These are phyloP conservation scores for Leucophenga maculata DNA, from an alignment of 2,888 invertebrate genomes.

Conservation along the genomic window DNA sequence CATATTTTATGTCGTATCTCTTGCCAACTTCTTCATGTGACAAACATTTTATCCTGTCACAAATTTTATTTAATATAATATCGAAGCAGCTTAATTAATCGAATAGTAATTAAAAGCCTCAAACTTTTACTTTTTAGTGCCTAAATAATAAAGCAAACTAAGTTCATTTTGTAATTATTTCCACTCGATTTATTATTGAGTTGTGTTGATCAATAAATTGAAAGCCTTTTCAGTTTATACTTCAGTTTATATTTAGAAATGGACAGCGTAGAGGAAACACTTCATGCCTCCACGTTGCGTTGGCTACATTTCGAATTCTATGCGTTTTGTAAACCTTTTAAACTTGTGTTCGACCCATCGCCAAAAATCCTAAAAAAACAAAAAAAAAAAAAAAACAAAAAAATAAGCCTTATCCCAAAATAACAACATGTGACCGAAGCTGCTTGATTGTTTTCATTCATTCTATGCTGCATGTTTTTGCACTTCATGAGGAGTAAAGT, in stretches of 20 bases:
- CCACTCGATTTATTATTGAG: slow-evolving; percentile 26
- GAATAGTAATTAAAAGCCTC: neutral
- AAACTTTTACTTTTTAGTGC: slow-evolving; percentile 19
- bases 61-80: neutral
- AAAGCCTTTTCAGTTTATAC: neutral
- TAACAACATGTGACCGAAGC: too few relatives aligned
- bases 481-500: too few relatives aligned
- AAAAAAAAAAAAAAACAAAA: too few relatives aligned
- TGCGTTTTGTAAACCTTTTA: too few relatives aligned
- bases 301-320: too few relatives aligned
- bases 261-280: slow-evolving; percentile 22
- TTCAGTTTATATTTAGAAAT: neutral
- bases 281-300: neutral
- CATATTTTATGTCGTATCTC: too few relatives aligned
- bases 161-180: slow-evolving; percentile 29
- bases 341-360: too few relatives aligned
- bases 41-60: neutral
- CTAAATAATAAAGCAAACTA: neutral
- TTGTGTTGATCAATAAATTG: slow-evolving; percentile 27
- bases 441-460: too few relatives aligned
- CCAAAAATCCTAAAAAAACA: too few relatives aligned
- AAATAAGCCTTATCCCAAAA: too few relatives aligned
- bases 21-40: neutral
- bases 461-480: too few relatives aligned
- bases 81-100: neutral